Conservation (phyloP, 2,888 invertebrate genomes). For the Trypoxylon attenuatum region DNA sequence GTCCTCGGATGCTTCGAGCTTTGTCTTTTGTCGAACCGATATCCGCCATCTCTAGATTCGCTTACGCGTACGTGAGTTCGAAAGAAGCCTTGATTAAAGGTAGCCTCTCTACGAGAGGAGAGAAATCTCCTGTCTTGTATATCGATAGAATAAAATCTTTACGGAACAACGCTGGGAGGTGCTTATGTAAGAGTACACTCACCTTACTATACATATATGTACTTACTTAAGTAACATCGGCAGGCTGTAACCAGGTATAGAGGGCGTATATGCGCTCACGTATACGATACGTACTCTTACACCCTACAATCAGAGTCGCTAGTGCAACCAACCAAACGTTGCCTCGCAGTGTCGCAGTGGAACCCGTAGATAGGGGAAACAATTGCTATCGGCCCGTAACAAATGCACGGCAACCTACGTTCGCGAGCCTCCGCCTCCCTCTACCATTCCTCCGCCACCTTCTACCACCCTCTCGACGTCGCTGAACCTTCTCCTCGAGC, state of each 20-base stretch:
- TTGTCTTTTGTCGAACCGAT: too few species aligned
- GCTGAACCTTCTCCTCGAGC: too few species aligned
- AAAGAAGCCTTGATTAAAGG: too few species aligned
- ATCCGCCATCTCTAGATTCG: too few species aligned
- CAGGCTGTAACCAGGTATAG: conserved; percentile 49
- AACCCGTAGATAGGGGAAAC: conserved; percentile 70
- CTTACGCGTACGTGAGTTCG: too few species aligned
- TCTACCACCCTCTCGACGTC: not conserved
- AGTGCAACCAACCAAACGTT: conserved; percentile 61
- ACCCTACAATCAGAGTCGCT: conserved; percentile 44
- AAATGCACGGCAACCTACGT: conserved; percentile 65
- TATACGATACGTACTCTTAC: conserved; percentile 44
- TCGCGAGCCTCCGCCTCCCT: conserved; percentile 42
- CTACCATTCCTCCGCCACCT: conserved; percentile 10
- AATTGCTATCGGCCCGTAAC: conserved; percentile 71
- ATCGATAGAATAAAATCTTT: conserved; percentile 67
- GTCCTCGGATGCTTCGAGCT: not conserved
- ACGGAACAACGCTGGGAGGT: conserved; percentile 29
- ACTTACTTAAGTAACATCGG: conserved; percentile 27
- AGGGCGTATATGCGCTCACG: not conserved
- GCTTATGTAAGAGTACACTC: conserved; percentile 57
- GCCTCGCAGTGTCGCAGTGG: conserved; percentile 68
- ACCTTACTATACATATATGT: too few species aligned
- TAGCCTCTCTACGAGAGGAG: too few species aligned
- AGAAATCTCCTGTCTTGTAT: conserved; percentile 40